Percentiles rank a stretch among this genome's conserved stretches.
Conservation (phyloP, 2,113 vertebrate genomes). For the Gymnocephalus cernua region DNA sequence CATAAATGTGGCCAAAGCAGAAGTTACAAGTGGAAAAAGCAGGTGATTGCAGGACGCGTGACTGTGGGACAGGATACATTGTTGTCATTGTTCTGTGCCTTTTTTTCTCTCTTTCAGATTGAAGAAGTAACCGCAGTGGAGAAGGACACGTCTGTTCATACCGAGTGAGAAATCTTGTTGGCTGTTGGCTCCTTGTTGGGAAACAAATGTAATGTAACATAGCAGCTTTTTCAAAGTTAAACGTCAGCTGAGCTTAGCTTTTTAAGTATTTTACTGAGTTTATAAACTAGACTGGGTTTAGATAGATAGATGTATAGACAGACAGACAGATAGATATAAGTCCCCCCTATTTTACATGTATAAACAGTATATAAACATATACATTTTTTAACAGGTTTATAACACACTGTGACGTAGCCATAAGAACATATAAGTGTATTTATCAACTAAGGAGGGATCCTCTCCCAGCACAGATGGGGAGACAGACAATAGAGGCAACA, state of each 20-base stretch:
- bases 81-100: conserved; percentile 36
- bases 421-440: not conserved
- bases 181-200: not conserved
- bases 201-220: not conserved
- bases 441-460: too few relatives aligned
- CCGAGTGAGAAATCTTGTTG: not conserved
- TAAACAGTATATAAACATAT: not conserved
- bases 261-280: not conserved
- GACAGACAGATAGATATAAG: too few relatives aligned
- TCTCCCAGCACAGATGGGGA: too few relatives aligned
- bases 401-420: not conserved
- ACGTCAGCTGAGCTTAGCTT: conserved; percentile 13
- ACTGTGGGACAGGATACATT: conserved; percentile 45
- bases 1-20: conserved; percentile 71
- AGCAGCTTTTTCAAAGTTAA: conserved; percentile 27
- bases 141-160: conserved; percentile 4
- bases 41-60: conserved; percentile 61
- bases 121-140: not conserved
- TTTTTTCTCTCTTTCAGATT: conserved; percentile 60
- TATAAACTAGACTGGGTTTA: too few relatives aligned
- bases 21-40: conserved; percentile 62
- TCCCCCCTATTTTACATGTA: not conserved
- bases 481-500: too few relatives aligned
- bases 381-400: not conserved
- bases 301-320: too few relatives aligned